Evolutionary conservation across 2,113 vertebrate genomes (phyloP), one percentile per base, ranked within the genome.

Genomic region (Pitta sordida): DNA sequence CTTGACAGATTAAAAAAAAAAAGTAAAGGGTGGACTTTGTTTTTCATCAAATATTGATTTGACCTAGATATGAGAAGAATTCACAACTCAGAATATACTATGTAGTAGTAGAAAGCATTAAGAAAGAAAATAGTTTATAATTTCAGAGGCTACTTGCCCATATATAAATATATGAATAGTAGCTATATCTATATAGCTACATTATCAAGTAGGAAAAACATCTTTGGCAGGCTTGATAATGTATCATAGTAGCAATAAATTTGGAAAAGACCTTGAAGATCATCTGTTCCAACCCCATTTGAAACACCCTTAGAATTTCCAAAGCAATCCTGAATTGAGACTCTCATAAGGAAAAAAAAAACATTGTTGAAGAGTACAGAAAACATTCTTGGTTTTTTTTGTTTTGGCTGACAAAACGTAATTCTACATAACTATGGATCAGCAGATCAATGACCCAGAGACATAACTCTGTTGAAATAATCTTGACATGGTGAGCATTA

Each of bases 391-490:
- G 37, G n/a, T 52, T n/a, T 83, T 18, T 64, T 88, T 87, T 67
- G 86, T 43, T 63, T 59, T 69, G 19, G 63, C 59, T 90, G 78
- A 77, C 59, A 90, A 84, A 79, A 70, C 1, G 6, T 62, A 65
- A 73, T 67, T 88, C 82, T 62, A 53, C 34, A 56, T 70, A 55
- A 22, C 75, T 32, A 55, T 80, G 82, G 84, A 96, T 91, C 84
- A 95, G 56, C 46, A 73, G 84, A 91, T 94, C 93, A 95, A 77
- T 94, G 91, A 67, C 67, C 79, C 52, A 70, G 67, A 71, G 91
- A 78, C 82, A 69, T 67, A 95, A 88, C 68, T 90, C 51, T 65
- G 53, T 37, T 91, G 87, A 96, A 95, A 94, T 88, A 94, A 83
- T 83, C 91, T 77, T 91, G 71, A 86, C 81, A 56, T 27, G 37